These are phyloP conservation scores for Ardeotis arabs DNA, from an alignment of 2,113 vertebrate species.

Conservation along the genomic window DNA sequence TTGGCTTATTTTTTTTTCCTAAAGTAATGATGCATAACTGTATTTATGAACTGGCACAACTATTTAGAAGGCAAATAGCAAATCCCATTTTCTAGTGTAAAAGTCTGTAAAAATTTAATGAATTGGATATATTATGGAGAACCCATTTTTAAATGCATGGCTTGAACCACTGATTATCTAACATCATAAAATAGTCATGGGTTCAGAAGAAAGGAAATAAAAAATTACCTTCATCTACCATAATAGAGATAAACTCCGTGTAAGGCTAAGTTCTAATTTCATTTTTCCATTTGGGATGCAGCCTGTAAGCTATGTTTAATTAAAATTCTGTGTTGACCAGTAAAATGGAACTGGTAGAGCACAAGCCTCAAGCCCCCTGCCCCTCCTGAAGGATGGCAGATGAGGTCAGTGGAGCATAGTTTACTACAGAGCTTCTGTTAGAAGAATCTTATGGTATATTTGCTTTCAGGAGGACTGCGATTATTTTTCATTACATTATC, in stretches of 20 bases:
- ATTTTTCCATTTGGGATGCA: conserved; percentile 24
- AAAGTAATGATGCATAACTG: neutral
- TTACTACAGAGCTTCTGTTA: neutral
- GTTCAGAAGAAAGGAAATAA: conserved; percentile 37
- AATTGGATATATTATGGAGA: neutral
- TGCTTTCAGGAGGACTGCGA: neutral
- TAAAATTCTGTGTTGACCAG: conserved; percentile 52
- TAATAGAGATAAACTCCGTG: neutral
- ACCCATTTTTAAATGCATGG: neutral
- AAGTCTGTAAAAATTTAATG: conserved; percentile 40
- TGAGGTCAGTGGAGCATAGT: neutral
- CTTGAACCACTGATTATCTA: conserved; percentile 17
- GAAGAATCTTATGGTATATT: neutral
- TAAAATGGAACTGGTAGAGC: conserved; percentile 32
- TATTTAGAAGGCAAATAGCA: neutral
- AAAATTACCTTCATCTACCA: conserved; percentile 21
- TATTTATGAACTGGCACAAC: conserved; percentile 15
- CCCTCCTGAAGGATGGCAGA: neutral
- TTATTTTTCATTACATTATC: conserved; percentile 4
- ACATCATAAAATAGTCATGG: neutral
- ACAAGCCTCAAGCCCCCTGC: neutral
- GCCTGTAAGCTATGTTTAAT: conserved; percentile 36
- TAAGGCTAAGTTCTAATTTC: conserved; percentile 43
- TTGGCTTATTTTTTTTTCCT: neutral
- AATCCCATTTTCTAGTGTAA: neutral